A percentile compares a stretch with the other conserved stretches of the same genome.
These are phyloP conservation scores for Diadema setosum DNA, from an alignment of 35 echinoderm and acorn worm genomes.

Conservation along the genomic window DNA sequence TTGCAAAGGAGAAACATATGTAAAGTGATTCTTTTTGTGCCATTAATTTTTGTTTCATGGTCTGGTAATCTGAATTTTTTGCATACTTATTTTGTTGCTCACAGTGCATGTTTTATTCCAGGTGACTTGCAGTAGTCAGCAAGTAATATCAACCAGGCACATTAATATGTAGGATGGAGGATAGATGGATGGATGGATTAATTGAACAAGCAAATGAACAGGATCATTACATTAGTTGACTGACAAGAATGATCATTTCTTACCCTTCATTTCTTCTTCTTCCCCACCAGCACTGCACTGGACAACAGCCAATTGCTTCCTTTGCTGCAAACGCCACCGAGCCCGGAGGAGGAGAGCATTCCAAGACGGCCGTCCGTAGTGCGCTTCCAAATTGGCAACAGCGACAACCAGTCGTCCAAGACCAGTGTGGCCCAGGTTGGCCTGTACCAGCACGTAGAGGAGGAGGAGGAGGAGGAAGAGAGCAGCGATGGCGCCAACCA, in stretches of 20 bases:
- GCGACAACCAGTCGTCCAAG: not conserved
- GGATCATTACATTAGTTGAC: no score
- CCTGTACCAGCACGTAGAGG: not conserved
- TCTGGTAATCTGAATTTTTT: no score
- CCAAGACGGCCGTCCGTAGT: not conserved
- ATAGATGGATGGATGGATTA: no score
- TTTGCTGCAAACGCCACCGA: not conserved
- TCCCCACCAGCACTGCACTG: not conserved
- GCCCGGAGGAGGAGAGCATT: not conserved
- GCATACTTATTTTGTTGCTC: no score
- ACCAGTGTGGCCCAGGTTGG: not conserved
- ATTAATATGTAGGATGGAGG: no score
- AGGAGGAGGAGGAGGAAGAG: slow-evolving; percentile 16
- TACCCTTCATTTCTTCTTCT: not conserved
- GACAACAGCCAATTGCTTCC: not conserved
- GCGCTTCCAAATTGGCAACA: not conserved
- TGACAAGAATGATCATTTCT: not conserved
- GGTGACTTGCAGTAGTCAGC: no score
- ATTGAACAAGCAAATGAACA: no score
- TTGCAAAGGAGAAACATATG: no score
- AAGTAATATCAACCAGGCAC: no score
- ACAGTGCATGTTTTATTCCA: no score
- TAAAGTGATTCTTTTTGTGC: no score
- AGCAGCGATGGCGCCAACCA: not conserved
- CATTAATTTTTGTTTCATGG: no score